Conservation (phyloP, 2,113 vertebrate species). For the Glaucidium brasilianum region DNA sequence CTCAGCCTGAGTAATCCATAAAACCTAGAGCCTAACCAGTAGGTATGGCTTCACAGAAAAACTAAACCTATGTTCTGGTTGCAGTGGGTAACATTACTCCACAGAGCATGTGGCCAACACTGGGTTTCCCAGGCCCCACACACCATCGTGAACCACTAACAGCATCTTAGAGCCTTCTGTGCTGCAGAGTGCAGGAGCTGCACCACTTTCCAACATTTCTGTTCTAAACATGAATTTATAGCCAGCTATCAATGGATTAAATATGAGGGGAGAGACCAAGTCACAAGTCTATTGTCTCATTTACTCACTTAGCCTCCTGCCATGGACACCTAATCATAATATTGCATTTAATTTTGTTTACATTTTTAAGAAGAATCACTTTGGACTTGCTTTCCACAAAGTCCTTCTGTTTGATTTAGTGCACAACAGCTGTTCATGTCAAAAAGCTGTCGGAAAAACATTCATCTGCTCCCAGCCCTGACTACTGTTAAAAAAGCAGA, state of each 20-base stretch:
- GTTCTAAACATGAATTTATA: neutral
- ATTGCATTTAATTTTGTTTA: neutral
- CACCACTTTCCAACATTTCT: neutral
- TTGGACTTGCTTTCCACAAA: neutral
- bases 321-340: neutral
- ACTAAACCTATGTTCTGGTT: neutral
- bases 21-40: neutral
- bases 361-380: neutral
- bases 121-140: fast-evolving
- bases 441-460: conserved; percentile 16
- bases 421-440: conserved; percentile 12
- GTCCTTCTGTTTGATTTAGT: neutral
- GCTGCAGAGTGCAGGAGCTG: neutral
- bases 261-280: neutral
- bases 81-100: neutral
- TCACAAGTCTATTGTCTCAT: neutral
- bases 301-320: neutral
- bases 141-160: fast-evolving
- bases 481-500: neutral
- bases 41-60: neutral
- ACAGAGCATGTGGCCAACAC: fast-evolving
- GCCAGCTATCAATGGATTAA: neutral
- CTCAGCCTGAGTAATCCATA: neutral
- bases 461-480: neutral
- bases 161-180: neutral